These are phyloP conservation scores for Agrypnia vestita DNA, from an alignment of 1,140 invertebrate genomes.

Conservation along the genomic window DNA sequence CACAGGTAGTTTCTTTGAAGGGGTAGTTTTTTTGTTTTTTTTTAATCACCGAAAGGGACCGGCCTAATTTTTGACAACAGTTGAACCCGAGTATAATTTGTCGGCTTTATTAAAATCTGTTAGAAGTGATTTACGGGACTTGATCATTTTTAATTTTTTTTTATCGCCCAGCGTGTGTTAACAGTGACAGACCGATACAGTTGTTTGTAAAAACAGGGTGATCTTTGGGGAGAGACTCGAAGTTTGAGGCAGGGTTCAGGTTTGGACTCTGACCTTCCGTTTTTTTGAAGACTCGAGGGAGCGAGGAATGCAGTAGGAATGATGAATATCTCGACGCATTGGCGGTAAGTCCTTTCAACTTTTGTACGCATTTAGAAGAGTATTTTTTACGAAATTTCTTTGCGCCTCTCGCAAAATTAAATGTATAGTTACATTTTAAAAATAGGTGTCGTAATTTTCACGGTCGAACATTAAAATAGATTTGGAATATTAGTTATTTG, in stretches of 20 bases:
- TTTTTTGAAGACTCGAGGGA: constrained; percentile 41
- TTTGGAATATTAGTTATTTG: no score
- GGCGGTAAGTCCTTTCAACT: constrained; percentile 52
- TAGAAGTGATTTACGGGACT: constrained; percentile 15
- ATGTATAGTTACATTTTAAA: no score
- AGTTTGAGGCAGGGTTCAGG: constrained; percentile 36
- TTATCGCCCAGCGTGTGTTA: constrained; percentile 4
- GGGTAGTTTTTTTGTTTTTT: constrained; percentile 13
- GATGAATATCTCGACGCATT: constrained; percentile 57
- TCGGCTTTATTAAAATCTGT: neutral
- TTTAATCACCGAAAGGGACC: constrained; percentile 6
- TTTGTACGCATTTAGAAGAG: constrained; percentile 9
- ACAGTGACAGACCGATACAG: neutral
- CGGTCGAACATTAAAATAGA: no score
- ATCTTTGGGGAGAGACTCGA: constrained; percentile 25
- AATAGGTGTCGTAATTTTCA: no score
- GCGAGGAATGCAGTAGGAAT: constrained; percentile 54
- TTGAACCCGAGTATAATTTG: constrained; percentile 7
- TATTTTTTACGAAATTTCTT: neutral
- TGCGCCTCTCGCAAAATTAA: no score
- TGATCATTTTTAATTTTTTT: neutral
- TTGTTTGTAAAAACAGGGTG: constrained; percentile 7
- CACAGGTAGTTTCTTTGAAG: constrained; percentile 15
- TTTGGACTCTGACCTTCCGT: constrained; percentile 38
- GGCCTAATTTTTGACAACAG: constrained; percentile 12